Base-by-base conservation (phyloP, 1,140 invertebrate species). In the Drosophila chauvacae region DNA sequence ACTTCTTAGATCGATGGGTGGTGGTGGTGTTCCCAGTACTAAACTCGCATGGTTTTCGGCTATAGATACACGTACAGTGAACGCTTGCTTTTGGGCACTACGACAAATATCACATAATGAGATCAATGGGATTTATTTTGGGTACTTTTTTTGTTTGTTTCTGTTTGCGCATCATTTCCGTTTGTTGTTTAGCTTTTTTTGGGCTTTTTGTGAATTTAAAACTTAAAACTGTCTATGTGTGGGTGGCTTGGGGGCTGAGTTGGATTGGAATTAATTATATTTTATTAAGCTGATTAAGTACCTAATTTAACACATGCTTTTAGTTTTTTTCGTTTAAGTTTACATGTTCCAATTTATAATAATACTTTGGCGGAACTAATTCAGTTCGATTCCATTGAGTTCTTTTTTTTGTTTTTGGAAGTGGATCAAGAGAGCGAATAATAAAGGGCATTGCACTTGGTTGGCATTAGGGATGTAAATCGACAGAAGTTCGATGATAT, bases 41-140 rank as follows among this genome's bases (percentile, higher is more conserved):
- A 79, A 82, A 76, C 71, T 72, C 70, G 56, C 72, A 65, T 82
- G 61, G 53, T 55, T 59, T 82, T 73, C 70, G 76, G 73, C 82
- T 88, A 87, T 64, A 87, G 65, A 70, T 81, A 48, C 26, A 77
- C 77, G 83, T 90, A 90, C 62, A 90, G 85, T 81, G 81, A 88
- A 90, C 86, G 85, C 77, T 88, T 56, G 53, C 53, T 39, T 56
- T 81, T 88, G 85, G 85, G 86, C 81, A 90, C 85, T 88, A 88
- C 85, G 86, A 88, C 85, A 90, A 90, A 90, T 90, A 90, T 90
- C 85, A 90, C 85, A 90, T 90, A 85, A 90, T 90, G 85, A 90
- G 85, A 90, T 90, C 85, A 90, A 90, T 90, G 90, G 85, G 85
- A 90, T 85, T 72, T 87, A 79, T 82, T 66, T 86, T 85, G 78